Percentiles rank a stretch among this genome's conserved stretches.
These are phyloP conservation scores for Capromys pilorides DNA, from an alignment of 2,797 vertebrate genomes.

Conservation along the genomic window DNA sequence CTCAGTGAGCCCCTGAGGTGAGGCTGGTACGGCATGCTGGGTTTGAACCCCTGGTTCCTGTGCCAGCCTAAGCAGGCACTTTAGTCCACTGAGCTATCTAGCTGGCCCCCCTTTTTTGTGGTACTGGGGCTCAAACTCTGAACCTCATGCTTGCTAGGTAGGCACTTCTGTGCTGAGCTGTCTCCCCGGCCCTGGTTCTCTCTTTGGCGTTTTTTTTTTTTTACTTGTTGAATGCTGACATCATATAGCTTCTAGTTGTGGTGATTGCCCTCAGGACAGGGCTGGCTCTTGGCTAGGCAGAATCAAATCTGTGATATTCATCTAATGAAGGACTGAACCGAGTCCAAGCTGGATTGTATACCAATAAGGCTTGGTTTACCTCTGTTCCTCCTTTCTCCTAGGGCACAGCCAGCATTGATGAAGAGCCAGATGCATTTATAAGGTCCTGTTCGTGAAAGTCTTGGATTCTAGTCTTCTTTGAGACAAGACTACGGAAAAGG, in stretches of 20 bases:
- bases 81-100: no score
- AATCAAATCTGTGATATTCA: neutral
- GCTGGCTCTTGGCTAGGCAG: slow-evolving; percentile 6
- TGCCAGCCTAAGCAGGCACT: no score
- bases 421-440: neutral
- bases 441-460: neutral
- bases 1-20: no score
- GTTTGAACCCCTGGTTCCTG: no score
- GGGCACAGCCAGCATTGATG: neutral
- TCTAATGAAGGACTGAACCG: neutral
- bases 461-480: slow-evolving; percentile 30
- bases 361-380: neutral
- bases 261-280: neutral
- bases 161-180: no score
- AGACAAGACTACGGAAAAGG: neutral
- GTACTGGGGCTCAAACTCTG: no score
- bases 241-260: neutral
- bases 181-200: neutral
- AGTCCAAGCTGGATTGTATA: neutral
- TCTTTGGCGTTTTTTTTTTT: neutral
- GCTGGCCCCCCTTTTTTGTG: no score
- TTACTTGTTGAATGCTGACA: neutral
- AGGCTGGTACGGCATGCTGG: no score
- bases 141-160: no score
- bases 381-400: neutral